Conservation (phyloP, 2,113 vertebrate species). For the Hippoglossus stenolepis region DNA sequence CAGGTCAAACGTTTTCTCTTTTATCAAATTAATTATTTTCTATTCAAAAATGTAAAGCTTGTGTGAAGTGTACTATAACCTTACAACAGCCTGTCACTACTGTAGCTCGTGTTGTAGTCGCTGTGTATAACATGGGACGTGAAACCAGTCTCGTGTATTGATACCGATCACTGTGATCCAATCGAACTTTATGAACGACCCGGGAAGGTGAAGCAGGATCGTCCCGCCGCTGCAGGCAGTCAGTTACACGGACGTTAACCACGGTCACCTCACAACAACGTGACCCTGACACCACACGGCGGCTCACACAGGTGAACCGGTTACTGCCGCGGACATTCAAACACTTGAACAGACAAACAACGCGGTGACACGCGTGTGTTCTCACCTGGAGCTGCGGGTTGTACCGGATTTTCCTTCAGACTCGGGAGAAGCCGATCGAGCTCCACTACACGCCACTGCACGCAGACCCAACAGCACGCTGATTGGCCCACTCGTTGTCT, state of each 20-base stretch:
- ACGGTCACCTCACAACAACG: background rate
- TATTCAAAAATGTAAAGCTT: no score
- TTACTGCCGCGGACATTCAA: background rate
- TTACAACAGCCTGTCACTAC: no score
- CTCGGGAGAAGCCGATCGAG: no score
- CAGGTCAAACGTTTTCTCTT: no score
- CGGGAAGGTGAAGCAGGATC: no score
- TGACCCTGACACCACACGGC: no score
- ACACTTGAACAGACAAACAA: background rate
- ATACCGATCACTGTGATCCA: background rate
- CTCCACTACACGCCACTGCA: background rate
- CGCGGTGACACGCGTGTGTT: background rate
- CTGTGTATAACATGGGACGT: no score
- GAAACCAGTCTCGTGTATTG: background rate
- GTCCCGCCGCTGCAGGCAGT: no score
- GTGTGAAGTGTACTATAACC: no score
- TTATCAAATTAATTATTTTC: no score
- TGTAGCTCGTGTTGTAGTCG: no score
- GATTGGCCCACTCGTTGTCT: conserved; percentile 75
- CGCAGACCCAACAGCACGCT: conserved; percentile 49
- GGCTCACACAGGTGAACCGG: background rate
- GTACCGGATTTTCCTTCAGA: no score
- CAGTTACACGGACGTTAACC: background rate
- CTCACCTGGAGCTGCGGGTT: conserved; percentile 9
- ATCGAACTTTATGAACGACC: background rate